These are phyloP conservation scores for Tetrapedia diversipes DNA, from an alignment of 2,888 invertebrate genomes.

Conservation along the genomic window DNA sequence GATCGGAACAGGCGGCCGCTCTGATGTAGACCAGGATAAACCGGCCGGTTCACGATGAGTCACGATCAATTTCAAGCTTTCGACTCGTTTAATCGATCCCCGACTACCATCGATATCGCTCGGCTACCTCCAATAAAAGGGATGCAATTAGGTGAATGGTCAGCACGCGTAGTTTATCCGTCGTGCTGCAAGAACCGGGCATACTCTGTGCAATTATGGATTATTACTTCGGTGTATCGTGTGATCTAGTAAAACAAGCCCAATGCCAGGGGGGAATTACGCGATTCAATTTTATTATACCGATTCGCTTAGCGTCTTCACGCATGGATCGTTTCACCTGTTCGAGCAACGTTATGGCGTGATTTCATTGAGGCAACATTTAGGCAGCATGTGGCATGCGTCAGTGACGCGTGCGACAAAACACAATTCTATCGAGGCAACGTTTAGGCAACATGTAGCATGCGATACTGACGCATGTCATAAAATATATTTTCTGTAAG, in stretches of 20 bases:
- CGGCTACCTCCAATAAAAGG: constrained; percentile 5
- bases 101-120: not conserved
- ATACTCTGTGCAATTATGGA: not conserved
- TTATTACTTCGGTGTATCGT: constrained; percentile 10
- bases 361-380: not conserved
- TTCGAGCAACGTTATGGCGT: not conserved
- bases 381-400: too few species aligned
- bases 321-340: not conserved
- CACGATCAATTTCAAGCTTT: constrained; percentile 25
- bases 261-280: not conserved
- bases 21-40: constrained; percentile 17
- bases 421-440: too few species aligned
- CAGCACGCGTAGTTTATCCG: not conserved
- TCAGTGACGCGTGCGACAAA: not conserved
- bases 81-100: constrained; percentile 25
- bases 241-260: not conserved
- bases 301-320: too few species aligned
- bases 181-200: not conserved
- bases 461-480: too few species aligned
- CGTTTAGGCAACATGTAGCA: too few species aligned
- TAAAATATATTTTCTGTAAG: too few species aligned
- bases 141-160: constrained; percentile 20
- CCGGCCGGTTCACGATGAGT: constrained; percentile 11
- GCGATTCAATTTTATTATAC: constrained; percentile 10
- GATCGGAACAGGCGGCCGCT: not conserved